Conservation (phyloP, 2,888 invertebrate species). For the Megalurothrips usitatus region DNA sequence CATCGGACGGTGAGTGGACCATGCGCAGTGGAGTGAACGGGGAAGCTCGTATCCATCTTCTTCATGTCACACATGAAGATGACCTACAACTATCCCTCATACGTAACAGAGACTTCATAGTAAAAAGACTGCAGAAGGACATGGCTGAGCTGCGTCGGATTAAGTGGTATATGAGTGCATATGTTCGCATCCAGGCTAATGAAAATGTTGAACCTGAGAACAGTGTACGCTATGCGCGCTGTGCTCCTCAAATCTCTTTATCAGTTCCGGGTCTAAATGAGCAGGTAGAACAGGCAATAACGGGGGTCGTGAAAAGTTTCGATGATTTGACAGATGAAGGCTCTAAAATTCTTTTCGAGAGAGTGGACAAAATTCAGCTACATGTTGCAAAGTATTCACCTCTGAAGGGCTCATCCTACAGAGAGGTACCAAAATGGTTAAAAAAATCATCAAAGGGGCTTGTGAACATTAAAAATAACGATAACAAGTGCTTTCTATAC, state of each 20-base stretch:
- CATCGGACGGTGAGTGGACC: not conserved
- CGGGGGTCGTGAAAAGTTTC: not conserved
- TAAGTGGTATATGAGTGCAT: not conserved
- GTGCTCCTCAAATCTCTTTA: not conserved
- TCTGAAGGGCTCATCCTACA: not conserved
- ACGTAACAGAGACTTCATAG: not conserved
- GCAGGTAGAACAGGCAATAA: not conserved
- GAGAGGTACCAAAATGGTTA: not conserved
- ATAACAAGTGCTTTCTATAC: not conserved
- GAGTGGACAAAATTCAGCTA: not conserved
- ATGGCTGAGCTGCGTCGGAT: not conserved
- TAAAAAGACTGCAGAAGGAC: not conserved
- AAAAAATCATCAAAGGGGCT: not conserved
- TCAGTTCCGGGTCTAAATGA: not conserved
- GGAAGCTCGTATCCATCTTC: not conserved
- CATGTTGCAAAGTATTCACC: not conserved
- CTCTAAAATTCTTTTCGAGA: not conserved
- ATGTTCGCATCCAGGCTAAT: not conserved
- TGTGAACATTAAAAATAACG: not conserved
- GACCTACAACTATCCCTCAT: not conserved
- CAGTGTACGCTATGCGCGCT: not conserved
- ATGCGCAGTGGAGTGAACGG: not conserved
- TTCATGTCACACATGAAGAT: not conserved
- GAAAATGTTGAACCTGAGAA: not conserved
- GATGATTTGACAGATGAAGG: not conserved